These are phyloP conservation scores for Zaprionus obscuricornis DNA, from an alignment of 2,888 invertebrate genomes.

Conservation along the genomic window DNA sequence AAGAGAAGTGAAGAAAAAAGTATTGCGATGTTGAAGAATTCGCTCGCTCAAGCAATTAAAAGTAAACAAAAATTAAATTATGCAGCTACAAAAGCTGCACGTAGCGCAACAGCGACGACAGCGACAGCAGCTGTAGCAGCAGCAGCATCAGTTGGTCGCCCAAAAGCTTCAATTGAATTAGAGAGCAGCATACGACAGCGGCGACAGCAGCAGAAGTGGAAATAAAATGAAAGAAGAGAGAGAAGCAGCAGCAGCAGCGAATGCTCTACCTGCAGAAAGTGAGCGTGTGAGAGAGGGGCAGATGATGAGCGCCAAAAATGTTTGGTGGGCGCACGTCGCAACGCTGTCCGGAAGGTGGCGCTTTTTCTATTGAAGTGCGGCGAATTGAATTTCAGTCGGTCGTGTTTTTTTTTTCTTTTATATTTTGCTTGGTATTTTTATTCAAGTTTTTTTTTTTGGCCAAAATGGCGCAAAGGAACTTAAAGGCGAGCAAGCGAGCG, in stretches of 20 bases:
- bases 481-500: background rate
- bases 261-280: too few species aligned
- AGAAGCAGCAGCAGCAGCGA: background rate
- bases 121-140: slow-evolving; percentile 18
- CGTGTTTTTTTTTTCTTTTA: slow-evolving; percentile 1
- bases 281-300: background rate
- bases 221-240: slow-evolving; percentile 8
- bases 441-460: slow-evolving; percentile 38
- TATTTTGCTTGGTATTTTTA: slow-evolving; percentile 27
- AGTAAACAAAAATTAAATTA: slow-evolving; percentile 81
- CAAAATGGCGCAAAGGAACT: slow-evolving; percentile 60
- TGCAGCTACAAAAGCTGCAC: slow-evolving; percentile 63
- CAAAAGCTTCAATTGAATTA: slow-evolving; percentile 69
- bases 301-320: slow-evolving; percentile 20
- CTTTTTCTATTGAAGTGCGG: slow-evolving; percentile 71
- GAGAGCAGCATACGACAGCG: too few species aligned
- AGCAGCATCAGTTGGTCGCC: slow-evolving; percentile 17
- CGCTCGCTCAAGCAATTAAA: slow-evolving; percentile 68
- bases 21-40: background rate
- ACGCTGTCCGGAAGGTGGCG: slow-evolving; percentile 30
- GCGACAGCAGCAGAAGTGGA: slow-evolving; percentile 3
- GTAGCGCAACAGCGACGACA: slow-evolving; percentile 27
- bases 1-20: too few species aligned
- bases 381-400: slow-evolving; percentile 75
- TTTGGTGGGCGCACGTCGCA: slow-evolving; percentile 43